phyloP scores from a whole-genome alignment of 2,888 invertebrate species.

The Subacronicta megacephala region DNA sequence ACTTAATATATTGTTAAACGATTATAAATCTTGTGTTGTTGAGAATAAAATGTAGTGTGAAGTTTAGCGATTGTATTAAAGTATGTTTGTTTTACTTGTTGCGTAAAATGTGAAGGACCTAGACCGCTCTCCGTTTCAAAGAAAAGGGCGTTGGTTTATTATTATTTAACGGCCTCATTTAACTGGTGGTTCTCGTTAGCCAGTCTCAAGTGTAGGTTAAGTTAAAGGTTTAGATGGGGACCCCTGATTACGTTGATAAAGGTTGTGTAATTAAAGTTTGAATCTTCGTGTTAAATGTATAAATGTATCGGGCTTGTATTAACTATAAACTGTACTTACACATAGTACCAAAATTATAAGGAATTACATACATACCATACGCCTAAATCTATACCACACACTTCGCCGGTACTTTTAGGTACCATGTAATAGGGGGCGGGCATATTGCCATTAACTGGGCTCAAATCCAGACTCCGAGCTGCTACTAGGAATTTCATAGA shows the following conservation, averaged over 20 bases:
- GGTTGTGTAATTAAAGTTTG: constrained; percentile 24
- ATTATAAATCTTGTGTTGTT: constrained; percentile 16
- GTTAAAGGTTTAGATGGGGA: constrained; percentile 36
- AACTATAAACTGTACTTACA: too few species aligned
- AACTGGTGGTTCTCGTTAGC: constrained; percentile 11
- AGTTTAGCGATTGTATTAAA: constrained; percentile 2
- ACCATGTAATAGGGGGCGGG: too few species aligned
- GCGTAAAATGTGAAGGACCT: constrained; percentile 59
- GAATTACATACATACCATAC: too few species aligned
- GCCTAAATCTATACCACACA: too few species aligned
- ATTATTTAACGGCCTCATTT: constrained; percentile 20
- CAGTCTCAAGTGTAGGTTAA: constrained; percentile 14
- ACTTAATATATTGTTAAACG: neutral
- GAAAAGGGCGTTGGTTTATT: constrained; percentile 51
- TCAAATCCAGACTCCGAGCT: too few species aligned
- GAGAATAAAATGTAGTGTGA: neutral
- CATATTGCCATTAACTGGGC: too few species aligned
- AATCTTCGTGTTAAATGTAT: neutral
- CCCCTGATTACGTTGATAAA: constrained; percentile 8
- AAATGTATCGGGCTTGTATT: too few species aligned
- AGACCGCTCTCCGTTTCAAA: constrained; percentile 44
- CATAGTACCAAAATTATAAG: too few species aligned
- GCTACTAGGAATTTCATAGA: too few species aligned
- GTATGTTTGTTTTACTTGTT: constrained; percentile 41
- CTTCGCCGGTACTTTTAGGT: too few species aligned